Percentiles rank a stretch among this genome's conserved stretches.
phyloP scores from a whole-genome alignment of 2,113 vertebrate genomes.

The Peucedramus taeniatus region DNA sequence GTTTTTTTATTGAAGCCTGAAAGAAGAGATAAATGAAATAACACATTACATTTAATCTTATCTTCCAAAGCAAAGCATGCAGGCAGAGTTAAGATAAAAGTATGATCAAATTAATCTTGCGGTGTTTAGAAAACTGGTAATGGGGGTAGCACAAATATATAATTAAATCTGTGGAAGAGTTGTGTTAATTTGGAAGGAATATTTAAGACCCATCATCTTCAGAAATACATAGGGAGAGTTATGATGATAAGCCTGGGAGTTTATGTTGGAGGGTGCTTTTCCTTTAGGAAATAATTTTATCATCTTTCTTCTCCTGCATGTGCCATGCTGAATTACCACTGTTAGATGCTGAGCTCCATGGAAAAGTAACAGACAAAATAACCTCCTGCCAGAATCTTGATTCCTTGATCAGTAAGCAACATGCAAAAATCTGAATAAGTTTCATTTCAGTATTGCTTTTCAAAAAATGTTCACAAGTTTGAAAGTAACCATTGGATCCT shows the following conservation, averaged over 20 bases:
- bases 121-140: neutral
- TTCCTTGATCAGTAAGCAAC: neutral
- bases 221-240: neutral
- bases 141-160: neutral
- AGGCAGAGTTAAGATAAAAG: neutral
- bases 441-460: neutral
- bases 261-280: neutral
- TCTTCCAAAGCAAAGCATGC: neutral
- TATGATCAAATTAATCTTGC: neutral
- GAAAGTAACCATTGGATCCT: neutral
- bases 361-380: neutral
- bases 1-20: neutral
- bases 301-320: neutral
- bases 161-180: neutral
- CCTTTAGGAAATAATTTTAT: neutral
- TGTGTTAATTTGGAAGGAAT: neutral
- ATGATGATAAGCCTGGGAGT: neutral
- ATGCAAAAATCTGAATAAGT: neutral
- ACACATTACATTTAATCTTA: neutral
- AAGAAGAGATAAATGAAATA: neutral
- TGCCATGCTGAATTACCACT: neutral
- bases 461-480: neutral
- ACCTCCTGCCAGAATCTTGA: neutral
- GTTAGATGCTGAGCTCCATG: neutral
- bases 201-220: neutral